Conservation (phyloP, 2,113 vertebrate species). For the Oenanthe melanoleuca region DNA sequence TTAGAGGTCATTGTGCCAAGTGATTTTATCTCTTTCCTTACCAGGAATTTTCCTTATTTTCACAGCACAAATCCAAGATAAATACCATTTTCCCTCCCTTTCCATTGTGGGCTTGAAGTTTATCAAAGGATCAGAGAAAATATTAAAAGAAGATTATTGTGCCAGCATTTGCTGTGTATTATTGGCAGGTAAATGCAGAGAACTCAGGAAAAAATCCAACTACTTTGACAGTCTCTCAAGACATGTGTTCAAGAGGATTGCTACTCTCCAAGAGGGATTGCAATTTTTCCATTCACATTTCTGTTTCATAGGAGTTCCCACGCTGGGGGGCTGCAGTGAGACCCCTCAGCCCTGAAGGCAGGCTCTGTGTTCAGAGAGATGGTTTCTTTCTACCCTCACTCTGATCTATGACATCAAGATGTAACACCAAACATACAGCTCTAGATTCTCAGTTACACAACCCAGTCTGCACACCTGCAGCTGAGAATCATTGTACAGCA, state of each 20-base stretch:
- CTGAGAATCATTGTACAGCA: not conserved
- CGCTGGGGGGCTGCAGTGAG: not conserved
- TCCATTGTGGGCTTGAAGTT: not conserved
- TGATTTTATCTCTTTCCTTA: not conserved
- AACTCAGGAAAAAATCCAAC: rapidly evolving
- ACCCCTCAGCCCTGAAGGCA: not conserved
- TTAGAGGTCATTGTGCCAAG: not conserved
- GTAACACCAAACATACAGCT: not conserved
- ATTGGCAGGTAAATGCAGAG: not conserved
- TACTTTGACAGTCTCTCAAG: not conserved
- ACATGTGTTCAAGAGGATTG: not conserved
- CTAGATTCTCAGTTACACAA: not conserved
- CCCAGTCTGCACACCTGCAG: not conserved
- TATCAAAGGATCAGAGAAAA: not conserved
- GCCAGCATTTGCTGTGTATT: not conserved
- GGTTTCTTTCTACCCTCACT: not conserved
- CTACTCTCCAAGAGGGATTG: not conserved
- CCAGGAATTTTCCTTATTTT: not conserved
- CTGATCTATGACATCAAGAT: not conserved
- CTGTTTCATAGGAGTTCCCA: not conserved
- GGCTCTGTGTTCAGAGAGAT: not conserved
- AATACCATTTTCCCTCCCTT: not conserved
- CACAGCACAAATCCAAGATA: not conserved
- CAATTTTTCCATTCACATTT: not conserved
- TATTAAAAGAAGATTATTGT: not conserved